Base-by-base conservation (phyloP, 2,797 vertebrate species). In the Sebastes vulpes region DNA sequence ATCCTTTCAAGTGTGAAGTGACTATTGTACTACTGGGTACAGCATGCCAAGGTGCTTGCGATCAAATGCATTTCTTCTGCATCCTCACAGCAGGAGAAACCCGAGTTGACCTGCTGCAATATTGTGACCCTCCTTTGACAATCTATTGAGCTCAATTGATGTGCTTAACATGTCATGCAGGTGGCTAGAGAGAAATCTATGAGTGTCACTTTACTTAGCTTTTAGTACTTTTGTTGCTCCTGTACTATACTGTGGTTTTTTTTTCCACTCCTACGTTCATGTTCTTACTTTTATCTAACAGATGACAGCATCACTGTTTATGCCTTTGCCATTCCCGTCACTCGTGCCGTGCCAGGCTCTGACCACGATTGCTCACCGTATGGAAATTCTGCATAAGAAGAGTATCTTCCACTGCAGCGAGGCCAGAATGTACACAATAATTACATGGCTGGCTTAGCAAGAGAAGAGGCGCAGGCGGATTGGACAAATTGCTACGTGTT, bases 401-500 rank as follows among this genome's bases (percentile, higher is more conserved):
- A 87, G 58, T 8, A 59, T 81, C 72, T 79, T 72, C 50, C 52
- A 65, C 68, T 70, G 75, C 35, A 72, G 74, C 74, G 35, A 50
- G 73, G 72, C 65, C 50, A 57, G 78, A 82, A 88, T 56, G 75
- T 83, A 91, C 86, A 92, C 79, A 88, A 87, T 92, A 85, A 94
- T 93, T 91, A 91, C 88, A 92, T 56, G 91, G 80, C 75, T 90
- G 92, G 89, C 85, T 92, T 89, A 80, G 85, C 78, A 54, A 69
- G 82, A 84, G 84, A 89, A 89, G 77, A 87, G 72, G 87, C 60
- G 21, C 86, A 67, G 75, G 75, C 72, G 53, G 81, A 90, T 89
- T 81, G 83, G 85, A 86, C 84, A 93, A 93, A 94, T 90, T 92
- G 83, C 74, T 86, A 76, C 64, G 74, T 85, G 84, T 86, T 84